phyloP scores from a whole-genome alignment of 2,113 vertebrate genomes.

The Poecilia latipinna region DNA sequence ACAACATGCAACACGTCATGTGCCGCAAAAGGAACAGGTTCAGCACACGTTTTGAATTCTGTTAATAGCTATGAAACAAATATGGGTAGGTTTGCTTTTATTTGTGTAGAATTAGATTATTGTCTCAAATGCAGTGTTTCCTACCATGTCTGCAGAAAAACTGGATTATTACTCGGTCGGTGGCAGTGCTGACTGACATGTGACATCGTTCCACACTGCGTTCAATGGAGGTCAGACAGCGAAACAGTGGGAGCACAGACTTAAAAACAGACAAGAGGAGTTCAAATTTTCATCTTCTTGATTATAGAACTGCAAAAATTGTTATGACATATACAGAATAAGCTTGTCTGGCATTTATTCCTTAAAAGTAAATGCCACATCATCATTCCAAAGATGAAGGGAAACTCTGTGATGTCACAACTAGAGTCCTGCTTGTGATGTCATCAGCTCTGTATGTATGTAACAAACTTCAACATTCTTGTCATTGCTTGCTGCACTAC shows the following conservation, averaged over 20 bases:
- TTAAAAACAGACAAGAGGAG: conserved; percentile 54
- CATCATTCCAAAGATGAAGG: too few species aligned
- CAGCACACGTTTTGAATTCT: too few species aligned
- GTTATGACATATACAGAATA: background rate
- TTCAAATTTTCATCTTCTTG: background rate
- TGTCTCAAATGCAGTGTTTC: conserved; percentile 30
- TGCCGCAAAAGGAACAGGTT: background rate
- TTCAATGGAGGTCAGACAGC: conserved; percentile 84
- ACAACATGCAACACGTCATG: conserved; percentile 9
- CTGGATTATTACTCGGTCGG: conserved; percentile 81
- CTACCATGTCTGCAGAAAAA: conserved; percentile 92
- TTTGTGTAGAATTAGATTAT: background rate
- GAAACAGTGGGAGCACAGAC: conserved; percentile 90
- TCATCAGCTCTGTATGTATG: too few species aligned
- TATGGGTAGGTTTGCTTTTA: background rate
- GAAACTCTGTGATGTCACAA: too few species aligned
- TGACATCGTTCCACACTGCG: conserved; percentile 88
- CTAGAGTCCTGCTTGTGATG: too few species aligned
- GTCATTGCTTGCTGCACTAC: too few species aligned
- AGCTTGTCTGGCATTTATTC: too few species aligned
- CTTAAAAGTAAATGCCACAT: too few species aligned
- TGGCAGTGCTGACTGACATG: conserved; percentile 77
- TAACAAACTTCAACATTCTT: too few species aligned
- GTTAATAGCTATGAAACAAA: too few species aligned
- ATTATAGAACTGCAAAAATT: background rate